phyloP scores from a whole-genome alignment of 1,140 invertebrate genomes.

The Cecropterus lyciades region DNA sequence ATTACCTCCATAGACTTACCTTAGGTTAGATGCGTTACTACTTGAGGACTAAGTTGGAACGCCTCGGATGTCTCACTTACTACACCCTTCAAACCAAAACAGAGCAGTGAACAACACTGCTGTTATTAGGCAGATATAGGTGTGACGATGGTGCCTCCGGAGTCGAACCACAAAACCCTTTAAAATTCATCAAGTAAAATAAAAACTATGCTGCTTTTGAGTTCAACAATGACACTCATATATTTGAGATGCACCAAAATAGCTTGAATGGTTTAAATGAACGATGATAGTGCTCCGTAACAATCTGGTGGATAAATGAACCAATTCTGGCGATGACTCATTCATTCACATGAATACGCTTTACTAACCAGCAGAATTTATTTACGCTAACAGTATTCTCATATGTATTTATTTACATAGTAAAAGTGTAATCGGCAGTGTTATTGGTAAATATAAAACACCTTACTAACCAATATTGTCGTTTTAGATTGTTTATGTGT shows the following conservation, averaged over 20 bases:
- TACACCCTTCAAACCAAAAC: too few species aligned
- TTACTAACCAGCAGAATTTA: slow-evolving; percentile 67
- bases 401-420: slow-evolving; percentile 25
- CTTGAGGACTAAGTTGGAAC: too few species aligned
- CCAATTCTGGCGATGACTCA: slow-evolving; percentile 53
- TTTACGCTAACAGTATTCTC: slow-evolving; percentile 60
- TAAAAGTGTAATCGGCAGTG: slow-evolving; percentile 17
- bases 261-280: slow-evolving; percentile 42
- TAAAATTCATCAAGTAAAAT: too few species aligned
- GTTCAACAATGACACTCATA: not conserved
- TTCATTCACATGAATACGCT: slow-evolving; percentile 73
- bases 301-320: slow-evolving; percentile 56
- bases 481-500: slow-evolving; percentile 15
- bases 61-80: too few species aligned
- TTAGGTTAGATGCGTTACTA: too few species aligned
- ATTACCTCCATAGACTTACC: too few species aligned
- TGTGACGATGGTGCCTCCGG: too few species aligned
- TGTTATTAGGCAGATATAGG: too few species aligned
- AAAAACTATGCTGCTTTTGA: too few species aligned
- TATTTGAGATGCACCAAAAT: slow-evolving; percentile 7
- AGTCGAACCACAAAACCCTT: too few species aligned
- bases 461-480: not conserved
- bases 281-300: slow-evolving; percentile 57
- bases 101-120: too few species aligned
- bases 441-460: slow-evolving; percentile 1